A percentile compares a stretch with the other conserved stretches of the same genome.
These are phyloP conservation scores for Mantis religiosa DNA, from an alignment of 2,888 invertebrate genomes.

Conservation along the genomic window DNA sequence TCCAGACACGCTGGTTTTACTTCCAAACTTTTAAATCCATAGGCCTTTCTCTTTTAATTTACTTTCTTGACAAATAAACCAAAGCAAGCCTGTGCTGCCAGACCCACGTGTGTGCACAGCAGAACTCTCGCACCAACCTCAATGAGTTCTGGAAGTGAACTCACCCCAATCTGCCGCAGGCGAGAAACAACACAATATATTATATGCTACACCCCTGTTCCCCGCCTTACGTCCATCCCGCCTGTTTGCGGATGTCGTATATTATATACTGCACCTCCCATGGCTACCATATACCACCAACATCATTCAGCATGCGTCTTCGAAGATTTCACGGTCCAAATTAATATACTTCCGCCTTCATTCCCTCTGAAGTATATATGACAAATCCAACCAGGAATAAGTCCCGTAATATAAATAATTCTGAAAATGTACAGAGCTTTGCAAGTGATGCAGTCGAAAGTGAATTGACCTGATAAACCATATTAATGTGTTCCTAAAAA, in stretches of 20 bases:
- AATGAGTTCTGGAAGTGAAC: background rate
- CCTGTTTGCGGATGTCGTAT: background rate
- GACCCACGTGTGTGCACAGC: background rate
- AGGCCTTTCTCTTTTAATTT: background rate
- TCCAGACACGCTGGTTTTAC: background rate
- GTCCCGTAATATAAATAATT: too few relatives aligned
- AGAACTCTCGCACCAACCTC: background rate
- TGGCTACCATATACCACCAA: background rate
- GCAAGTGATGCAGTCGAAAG: too few relatives aligned
- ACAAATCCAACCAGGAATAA: too few relatives aligned
- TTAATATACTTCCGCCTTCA: too few relatives aligned
- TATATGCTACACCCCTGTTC: background rate
- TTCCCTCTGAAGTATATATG: too few relatives aligned
- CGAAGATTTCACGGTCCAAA: background rate
- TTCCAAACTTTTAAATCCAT: background rate
- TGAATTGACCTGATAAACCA: too few relatives aligned
- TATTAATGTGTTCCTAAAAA: too few relatives aligned
- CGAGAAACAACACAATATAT: background rate
- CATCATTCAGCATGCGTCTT: background rate
- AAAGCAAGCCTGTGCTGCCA: background rate
- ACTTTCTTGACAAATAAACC: background rate
- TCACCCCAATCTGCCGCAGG: background rate
- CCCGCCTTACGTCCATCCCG: background rate
- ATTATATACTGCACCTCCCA: background rate
- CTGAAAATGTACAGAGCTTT: too few relatives aligned